Percentiles rank a stretch among this genome's conserved stretches.
These are phyloP conservation scores for Alectoris magna DNA, from an alignment of 2,797 vertebrate species.

Conservation along the genomic window DNA sequence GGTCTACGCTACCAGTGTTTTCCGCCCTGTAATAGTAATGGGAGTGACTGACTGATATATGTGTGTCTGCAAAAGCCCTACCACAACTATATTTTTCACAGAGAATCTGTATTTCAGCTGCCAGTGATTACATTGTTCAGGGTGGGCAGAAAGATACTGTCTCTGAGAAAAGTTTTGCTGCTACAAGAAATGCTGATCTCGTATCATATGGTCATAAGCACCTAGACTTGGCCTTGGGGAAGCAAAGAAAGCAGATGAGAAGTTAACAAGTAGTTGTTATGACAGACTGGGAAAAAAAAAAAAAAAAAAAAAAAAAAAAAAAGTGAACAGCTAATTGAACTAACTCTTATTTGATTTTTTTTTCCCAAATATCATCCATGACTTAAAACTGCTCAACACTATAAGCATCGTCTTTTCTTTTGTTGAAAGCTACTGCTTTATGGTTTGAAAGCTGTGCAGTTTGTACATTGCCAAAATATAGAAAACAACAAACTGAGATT, in stretches of 20 bases:
- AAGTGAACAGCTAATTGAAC: background rate
- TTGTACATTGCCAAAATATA: background rate
- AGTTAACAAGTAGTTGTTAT: background rate
- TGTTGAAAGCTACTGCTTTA: constrained; percentile 6
- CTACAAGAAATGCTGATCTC: background rate
- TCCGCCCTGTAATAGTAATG: background rate
- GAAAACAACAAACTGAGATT: background rate
- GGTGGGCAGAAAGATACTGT: background rate
- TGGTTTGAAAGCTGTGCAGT: constrained; percentile 3
- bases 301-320: background rate
- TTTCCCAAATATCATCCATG: background rate
- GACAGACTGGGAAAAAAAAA: background rate
- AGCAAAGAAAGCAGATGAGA: background rate
- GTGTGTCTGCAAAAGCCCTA: background rate
- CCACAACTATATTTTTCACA: background rate
- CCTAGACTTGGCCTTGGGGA: background rate
- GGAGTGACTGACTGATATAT: background rate
- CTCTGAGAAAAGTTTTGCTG: background rate
- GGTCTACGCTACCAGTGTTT: background rate
- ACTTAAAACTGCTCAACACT: background rate
- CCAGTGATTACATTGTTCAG: background rate
- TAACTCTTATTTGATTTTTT: background rate
- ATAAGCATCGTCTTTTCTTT: background rate
- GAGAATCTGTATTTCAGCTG: background rate
- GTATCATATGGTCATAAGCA: background rate